Conservation (phyloP, 2,797 vertebrate species). For the Dendrocincla fuliginosa region DNA sequence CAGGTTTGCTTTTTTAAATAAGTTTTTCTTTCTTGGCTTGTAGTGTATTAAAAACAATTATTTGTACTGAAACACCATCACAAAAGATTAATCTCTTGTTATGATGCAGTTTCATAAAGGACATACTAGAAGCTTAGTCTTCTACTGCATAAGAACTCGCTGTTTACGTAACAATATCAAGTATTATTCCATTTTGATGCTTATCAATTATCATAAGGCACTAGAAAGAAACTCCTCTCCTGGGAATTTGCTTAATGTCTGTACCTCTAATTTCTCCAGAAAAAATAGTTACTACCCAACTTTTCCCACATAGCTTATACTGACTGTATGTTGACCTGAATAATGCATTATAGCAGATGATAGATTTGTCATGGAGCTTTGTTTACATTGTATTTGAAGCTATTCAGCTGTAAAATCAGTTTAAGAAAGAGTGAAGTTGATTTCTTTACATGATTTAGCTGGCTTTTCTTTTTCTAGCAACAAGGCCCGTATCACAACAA, state of each 20-base stretch:
- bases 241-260: neutral
- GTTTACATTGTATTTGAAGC: neutral
- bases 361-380: neutral
- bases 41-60: neutral
- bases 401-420: constrained; percentile 24
- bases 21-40: neutral
- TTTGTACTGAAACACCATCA: neutral
- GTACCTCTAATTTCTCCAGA: neutral
- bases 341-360: neutral
- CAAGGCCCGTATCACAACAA: neutral
- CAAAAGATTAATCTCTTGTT: neutral
- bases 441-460: constrained; percentile 23
- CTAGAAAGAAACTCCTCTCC: neutral
- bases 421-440: neutral
- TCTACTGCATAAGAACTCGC: neutral
- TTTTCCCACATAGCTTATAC: neutral
- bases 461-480: neutral
- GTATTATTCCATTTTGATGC: neutral
- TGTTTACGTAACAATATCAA: neutral
- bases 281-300: neutral
- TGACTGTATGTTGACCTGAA: neutral
- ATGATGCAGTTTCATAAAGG: neutral
- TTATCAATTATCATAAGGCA: neutral
- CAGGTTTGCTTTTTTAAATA: neutral
- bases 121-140: neutral